These are phyloP conservation scores for Bembecia ichneumoniformis DNA, from an alignment of 2,888 invertebrate genomes.

Conservation along the genomic window DNA sequence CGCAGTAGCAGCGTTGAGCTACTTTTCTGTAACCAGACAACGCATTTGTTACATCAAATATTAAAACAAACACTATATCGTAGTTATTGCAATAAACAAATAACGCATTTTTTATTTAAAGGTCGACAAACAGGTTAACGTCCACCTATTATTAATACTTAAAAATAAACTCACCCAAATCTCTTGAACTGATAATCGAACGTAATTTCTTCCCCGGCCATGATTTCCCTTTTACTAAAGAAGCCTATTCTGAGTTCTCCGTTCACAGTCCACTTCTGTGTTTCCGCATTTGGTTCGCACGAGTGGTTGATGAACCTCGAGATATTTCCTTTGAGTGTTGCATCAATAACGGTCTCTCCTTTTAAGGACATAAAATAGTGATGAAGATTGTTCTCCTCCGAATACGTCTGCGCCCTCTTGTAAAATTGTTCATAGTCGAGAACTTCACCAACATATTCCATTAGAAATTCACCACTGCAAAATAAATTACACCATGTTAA, in stretches of 20 bases:
- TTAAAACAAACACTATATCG: too few relatives aligned
- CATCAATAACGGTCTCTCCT: conserved; percentile 90
- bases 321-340: conserved; percentile 94
- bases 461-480: conserved; percentile 91
- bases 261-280: conserved; percentile 97
- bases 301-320: conserved; percentile 99
- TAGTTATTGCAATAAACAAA: too few relatives aligned
- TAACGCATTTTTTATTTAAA: too few relatives aligned
- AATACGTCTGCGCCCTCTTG: conserved; percentile 88
- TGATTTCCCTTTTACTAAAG: conserved; percentile 89
- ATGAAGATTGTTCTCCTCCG: conserved; percentile 90
- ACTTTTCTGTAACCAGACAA: conserved; percentile 78
- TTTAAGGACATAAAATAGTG: conserved; percentile 98
- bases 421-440: conserved; percentile 92
- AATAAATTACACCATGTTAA: conserved; percentile 2
- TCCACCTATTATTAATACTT: neutral
- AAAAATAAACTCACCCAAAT: conserved; percentile 80
- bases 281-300: conserved; percentile 98
- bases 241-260: conserved; percentile 96
- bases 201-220: conserved; percentile 94
- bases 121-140: neutral
- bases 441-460: conserved; percentile 99
- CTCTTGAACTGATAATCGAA: conserved; percentile 99
- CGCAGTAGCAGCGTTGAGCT: conserved; percentile 97
- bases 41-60: conserved; percentile 8